These are phyloP conservation scores for Oxyruncus cristatus DNA, from an alignment of 2,113 vertebrate genomes.

Conservation along the genomic window DNA sequence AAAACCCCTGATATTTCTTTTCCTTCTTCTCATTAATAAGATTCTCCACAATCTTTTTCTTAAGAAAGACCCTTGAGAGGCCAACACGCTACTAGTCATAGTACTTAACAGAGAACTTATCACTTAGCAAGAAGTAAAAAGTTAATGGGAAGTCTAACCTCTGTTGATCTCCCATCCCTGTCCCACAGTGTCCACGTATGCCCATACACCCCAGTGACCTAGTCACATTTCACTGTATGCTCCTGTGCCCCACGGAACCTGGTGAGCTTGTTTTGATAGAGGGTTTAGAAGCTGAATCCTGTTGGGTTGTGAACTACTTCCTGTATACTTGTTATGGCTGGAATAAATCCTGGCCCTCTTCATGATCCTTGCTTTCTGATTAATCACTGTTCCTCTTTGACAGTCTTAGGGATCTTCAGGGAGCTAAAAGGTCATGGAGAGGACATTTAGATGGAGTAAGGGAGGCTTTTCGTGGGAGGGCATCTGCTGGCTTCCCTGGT, in stretches of 20 bases:
- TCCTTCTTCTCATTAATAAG: background rate
- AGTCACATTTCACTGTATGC: background rate
- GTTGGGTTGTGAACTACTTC: background rate
- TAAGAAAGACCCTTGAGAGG: background rate
- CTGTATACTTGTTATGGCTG: background rate
- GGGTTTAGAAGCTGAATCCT: background rate
- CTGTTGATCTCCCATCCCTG: accelerated
- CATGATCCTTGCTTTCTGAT: background rate
- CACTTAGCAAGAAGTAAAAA: background rate
- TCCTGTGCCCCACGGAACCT: background rate
- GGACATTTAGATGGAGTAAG: background rate
- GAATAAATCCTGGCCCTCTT: background rate
- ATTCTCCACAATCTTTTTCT: background rate
- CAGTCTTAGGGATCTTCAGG: background rate
- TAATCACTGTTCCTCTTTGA: background rate
- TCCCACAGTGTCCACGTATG: accelerated
- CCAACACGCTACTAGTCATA: background rate
- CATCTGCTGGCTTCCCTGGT: background rate
- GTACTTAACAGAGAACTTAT: background rate
- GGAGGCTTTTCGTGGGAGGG: background rate
- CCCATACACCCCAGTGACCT: accelerated
- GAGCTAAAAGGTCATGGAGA: background rate
- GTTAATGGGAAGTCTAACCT: background rate
- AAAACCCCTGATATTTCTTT: background rate
- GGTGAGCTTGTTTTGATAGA: background rate